phyloP scores from a whole-genome alignment of 2,888 invertebrate species.

The Amitus sp. region DNA sequence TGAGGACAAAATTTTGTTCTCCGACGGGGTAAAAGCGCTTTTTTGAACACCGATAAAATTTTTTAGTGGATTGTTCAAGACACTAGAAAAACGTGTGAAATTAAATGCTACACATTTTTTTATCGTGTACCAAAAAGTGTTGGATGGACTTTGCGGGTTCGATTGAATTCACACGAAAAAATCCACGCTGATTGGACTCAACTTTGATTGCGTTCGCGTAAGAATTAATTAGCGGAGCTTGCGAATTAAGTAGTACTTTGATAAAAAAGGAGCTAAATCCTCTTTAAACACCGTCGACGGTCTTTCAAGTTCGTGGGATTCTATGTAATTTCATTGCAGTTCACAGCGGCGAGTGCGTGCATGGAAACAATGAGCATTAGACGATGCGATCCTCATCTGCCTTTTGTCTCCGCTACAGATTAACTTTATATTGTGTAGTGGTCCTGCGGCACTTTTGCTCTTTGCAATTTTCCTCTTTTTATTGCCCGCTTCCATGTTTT shows the following conservation, averaged over 20 bases:
- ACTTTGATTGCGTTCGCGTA: too few species aligned
- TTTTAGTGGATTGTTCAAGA: too few species aligned
- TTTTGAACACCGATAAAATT: too few species aligned
- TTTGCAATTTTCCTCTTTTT: background rate
- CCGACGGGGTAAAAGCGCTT: too few species aligned
- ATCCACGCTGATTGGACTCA: too few species aligned
- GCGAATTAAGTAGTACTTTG: background rate
- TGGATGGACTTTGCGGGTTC: too few species aligned
- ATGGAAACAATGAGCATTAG: constrained; percentile 42
- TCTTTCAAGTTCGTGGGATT: constrained; percentile 36
- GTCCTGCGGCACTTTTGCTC: constrained; percentile 13
- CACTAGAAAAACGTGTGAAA: too few species aligned
- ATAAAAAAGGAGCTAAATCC: constrained; percentile 19
- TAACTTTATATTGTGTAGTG: constrained; percentile 32
- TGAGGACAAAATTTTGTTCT: too few species aligned
- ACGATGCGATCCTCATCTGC: constrained; percentile 33
- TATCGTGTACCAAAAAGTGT: too few species aligned
- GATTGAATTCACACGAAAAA: too few species aligned
- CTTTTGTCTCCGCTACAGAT: constrained; percentile 33
- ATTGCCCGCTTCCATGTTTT: background rate
- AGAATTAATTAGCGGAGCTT: too few species aligned
- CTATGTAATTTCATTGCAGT: constrained; percentile 35
- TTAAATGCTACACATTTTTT: too few species aligned
- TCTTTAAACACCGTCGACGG: constrained; percentile 15
- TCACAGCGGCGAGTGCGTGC: constrained; percentile 28